Evolutionary conservation across 1,140 invertebrate species (phyloP).

Genomic region (Zophobas morio): DNA sequence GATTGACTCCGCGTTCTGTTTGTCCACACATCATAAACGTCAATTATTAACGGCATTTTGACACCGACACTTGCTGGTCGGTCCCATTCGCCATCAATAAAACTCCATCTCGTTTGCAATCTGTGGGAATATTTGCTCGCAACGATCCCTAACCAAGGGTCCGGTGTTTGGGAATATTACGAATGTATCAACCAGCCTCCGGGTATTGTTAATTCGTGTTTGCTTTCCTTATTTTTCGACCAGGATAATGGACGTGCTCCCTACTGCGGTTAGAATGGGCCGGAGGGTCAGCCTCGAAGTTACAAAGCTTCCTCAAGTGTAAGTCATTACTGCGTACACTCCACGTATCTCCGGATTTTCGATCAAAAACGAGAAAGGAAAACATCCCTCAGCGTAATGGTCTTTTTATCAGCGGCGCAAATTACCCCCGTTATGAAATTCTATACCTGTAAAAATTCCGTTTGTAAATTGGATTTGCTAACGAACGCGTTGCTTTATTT

Average conservation of each 20-base stretch:
- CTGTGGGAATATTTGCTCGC: background rate
- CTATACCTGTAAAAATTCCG: too few relatives aligned
- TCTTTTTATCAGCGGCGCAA: too few relatives aligned
- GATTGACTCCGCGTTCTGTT: background rate
- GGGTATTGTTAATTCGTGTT: constrained; percentile 1
- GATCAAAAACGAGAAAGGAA: too few relatives aligned
- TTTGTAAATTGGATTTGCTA: background rate
- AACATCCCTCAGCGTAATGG: too few relatives aligned
- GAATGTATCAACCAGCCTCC: background rate
- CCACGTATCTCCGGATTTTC: too few relatives aligned
- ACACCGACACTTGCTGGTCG: background rate
- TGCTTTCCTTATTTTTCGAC: background rate
- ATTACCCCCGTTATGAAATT: background rate
- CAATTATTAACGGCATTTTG: background rate
- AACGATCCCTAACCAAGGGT: background rate
- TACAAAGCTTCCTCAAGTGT: too few relatives aligned
- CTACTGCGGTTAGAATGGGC: background rate
- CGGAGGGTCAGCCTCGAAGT: background rate
- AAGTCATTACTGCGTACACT: too few relatives aligned
- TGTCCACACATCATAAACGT: background rate
- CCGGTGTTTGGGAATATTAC: background rate
- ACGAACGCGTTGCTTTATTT: constrained; percentile 45
- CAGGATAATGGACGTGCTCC: background rate
- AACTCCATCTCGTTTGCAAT: background rate
- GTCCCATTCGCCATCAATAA: background rate